Base-by-base conservation (phyloP, 2,113 vertebrate genomes). In the Gallinago jamesoni region DNA sequence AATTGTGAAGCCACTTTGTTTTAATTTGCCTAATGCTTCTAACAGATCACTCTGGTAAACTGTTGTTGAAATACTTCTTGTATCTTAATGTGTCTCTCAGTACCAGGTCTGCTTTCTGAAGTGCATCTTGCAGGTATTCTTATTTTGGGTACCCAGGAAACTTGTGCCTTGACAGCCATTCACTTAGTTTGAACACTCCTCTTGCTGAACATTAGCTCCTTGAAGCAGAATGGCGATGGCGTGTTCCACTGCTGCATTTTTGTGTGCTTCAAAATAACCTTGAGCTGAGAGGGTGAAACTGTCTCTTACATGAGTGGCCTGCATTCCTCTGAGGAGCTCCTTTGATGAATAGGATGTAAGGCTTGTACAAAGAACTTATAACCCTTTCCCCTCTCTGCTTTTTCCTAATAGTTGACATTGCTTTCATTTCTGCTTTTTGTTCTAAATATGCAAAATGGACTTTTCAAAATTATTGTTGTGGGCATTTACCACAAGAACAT, bases 361-460 rank as follows among this genome's bases (percentile, higher is more conserved):
- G 43, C 35, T 80, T 72, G 25, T 67, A 77, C 35, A 16, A 53
- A 72, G 68, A 60, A 77, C 70, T 89, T 72, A 30, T 3, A 74
- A 68, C 43, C 60, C 16, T 89, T 89, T 93, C 33, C 20, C 12
- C 7, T 96, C 33, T n/a, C n/a, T 59, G 12, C 48, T 81, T 90
- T 85, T 77, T 33, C 27, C 17, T 59, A 39, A 9, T 17, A 82
- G 80, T 60, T 86, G 60, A 8, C 20, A 3, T 67, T 75, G 41
- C 10, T 89, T 95, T 87, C 1, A 52, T 59, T 93, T 86, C 68
- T 96, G 35, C 39, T 90, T 90, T 95, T 92, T 84, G 55, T 77
- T 75, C 47, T 80, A 84, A 76, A 62, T 47, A 45, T 1, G 0
- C 76, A 74, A 90, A 84, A 78, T 41, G 37, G 64, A 37, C 41